These are phyloP conservation scores for Seriola rivoliana DNA, from an alignment of 2,113 vertebrate genomes.

Conservation along the genomic window DNA sequence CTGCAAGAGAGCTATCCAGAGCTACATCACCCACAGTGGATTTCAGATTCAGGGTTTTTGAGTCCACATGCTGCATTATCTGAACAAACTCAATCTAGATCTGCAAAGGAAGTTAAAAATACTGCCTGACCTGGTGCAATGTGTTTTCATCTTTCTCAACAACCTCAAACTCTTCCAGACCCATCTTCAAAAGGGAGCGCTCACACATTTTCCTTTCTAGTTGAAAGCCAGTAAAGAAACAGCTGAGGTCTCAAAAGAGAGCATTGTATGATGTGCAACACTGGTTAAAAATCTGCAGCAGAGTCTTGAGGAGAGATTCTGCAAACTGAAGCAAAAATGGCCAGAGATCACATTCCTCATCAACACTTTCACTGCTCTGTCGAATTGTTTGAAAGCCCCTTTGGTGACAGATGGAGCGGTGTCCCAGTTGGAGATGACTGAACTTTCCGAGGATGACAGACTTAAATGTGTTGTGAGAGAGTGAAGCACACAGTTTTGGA, in stretches of 20 bases:
- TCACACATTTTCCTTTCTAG: conserved; percentile 18
- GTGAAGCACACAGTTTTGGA: conserved; percentile 21
- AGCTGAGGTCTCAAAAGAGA: background rate
- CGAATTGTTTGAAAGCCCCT: conserved; percentile 36
- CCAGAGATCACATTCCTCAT: conserved; percentile 29
- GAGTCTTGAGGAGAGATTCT: conserved; percentile 9
- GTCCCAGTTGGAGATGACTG: conserved; percentile 25
- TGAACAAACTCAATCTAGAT: conserved; percentile 59
- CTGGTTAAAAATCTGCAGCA: conserved; percentile 1
- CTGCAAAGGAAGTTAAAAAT: conserved; percentile 60
- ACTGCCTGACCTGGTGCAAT: conserved; percentile 56
- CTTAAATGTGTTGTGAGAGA: conserved; percentile 29
- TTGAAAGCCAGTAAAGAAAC: background rate
- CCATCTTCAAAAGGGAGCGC: conserved; percentile 29
- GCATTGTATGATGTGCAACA: conserved; percentile 10
- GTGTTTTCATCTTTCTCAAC: conserved; percentile 22
- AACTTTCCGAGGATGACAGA: conserved; percentile 20
- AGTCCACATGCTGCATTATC: conserved; percentile 58
- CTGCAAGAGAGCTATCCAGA: conserved; percentile 54
- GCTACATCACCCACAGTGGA: conserved; percentile 33
- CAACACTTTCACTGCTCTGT: conserved; percentile 24
- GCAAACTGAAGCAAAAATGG: conserved; percentile 24
- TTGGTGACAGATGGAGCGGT: conserved; percentile 30
- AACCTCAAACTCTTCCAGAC: conserved; percentile 37
- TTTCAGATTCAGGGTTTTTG: conserved; percentile 55